Percentiles rank a stretch among this genome's conserved stretches.
Conservation (phyloP, 2,888 invertebrate genomes). For the Luperina testacea region DNA sequence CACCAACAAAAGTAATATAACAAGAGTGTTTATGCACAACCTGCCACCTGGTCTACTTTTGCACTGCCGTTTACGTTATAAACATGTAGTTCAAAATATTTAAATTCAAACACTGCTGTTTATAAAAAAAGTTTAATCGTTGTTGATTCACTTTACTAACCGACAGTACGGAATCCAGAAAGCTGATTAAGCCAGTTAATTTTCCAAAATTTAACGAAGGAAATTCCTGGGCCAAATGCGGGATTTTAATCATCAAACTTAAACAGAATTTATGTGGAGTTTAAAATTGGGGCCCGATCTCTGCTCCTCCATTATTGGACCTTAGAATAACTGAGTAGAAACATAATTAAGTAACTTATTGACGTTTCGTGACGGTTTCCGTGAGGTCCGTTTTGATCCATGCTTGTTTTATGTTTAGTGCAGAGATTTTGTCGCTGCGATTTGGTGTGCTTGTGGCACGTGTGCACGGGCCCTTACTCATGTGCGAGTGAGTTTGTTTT, state of each 20-base stretch:
- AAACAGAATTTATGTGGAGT: constrained; percentile 58
- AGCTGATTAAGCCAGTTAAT: constrained; percentile 57
- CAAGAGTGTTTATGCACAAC: constrained; percentile 32
- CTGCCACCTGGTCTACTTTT: constrained; percentile 27
- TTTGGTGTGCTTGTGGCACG: too few relatives aligned
- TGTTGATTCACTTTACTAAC: constrained; percentile 36
- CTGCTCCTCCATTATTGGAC: constrained; percentile 32
- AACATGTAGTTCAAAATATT: not conserved
- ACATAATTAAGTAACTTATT: constrained; percentile 50
- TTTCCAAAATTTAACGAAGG: constrained; percentile 43
- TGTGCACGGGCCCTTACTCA: too few relatives aligned
- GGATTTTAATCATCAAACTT: constrained; percentile 63
- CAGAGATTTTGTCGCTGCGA: too few relatives aligned
- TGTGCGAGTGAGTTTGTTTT: too few relatives aligned
- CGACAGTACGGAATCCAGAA: constrained; percentile 41
- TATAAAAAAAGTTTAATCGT: constrained; percentile 1
- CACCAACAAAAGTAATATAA: constrained; percentile 53
- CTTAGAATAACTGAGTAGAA: constrained; percentile 40
- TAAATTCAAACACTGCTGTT: not conserved
- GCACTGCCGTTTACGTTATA: constrained; percentile 17
- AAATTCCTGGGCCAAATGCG: constrained; percentile 41
- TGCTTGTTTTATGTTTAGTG: constrained; percentile 1
- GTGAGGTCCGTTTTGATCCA: constrained; percentile 11
- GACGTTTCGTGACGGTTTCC: constrained; percentile 43
- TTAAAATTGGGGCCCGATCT: constrained; percentile 55